Conservation (phyloP, 2,888 invertebrate species). For the Oscheius sp. region DNA sequence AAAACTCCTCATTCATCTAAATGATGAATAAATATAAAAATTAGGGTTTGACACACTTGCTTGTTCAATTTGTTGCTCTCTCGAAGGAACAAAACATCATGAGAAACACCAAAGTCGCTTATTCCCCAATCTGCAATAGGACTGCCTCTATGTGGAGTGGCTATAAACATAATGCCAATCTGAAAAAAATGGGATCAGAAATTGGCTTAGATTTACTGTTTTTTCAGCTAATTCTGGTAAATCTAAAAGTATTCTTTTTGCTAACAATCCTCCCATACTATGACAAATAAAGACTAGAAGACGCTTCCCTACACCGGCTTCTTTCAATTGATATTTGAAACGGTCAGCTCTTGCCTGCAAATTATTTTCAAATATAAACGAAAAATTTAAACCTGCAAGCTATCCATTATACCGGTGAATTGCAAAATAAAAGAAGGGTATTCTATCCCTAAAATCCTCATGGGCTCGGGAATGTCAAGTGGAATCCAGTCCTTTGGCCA, state of each 20-base stretch:
- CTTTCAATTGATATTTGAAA: slow-evolving; percentile 45
- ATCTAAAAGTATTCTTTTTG: slow-evolving; percentile 62
- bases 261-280: slow-evolving; percentile 65
- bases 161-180: slow-evolving; percentile 65
- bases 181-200: slow-evolving; percentile 1
- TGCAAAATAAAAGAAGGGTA: slow-evolving; percentile 62
- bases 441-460: slow-evolving; percentile 63
- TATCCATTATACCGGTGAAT: slow-evolving; percentile 52
- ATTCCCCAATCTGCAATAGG: slow-evolving; percentile 61
- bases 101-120: slow-evolving; percentile 55
- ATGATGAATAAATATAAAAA: slow-evolving; percentile 12
- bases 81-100: slow-evolving; percentile 58
- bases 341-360: slow-evolving; percentile 51
- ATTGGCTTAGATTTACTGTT: slow-evolving; percentile 28
- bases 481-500: slow-evolving; percentile 69
- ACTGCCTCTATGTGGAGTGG: slow-evolving; percentile 64
- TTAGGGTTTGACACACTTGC: slow-evolving; percentile 36
- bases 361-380: neutral
- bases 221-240: slow-evolving; percentile 41
- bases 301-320: slow-evolving; percentile 59
- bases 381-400: slow-evolving; percentile 41
- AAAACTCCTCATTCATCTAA: slow-evolving; percentile 62
- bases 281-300: slow-evolving; percentile 66
- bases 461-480: slow-evolving; percentile 52
- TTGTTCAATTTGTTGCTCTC: slow-evolving; percentile 54